A percentile compares a stretch with the other conserved stretches of the same genome.
These are phyloP conservation scores for Philopedon plagiatum DNA, from an alignment of 2,888 invertebrate species.

Conservation along the genomic window DNA sequence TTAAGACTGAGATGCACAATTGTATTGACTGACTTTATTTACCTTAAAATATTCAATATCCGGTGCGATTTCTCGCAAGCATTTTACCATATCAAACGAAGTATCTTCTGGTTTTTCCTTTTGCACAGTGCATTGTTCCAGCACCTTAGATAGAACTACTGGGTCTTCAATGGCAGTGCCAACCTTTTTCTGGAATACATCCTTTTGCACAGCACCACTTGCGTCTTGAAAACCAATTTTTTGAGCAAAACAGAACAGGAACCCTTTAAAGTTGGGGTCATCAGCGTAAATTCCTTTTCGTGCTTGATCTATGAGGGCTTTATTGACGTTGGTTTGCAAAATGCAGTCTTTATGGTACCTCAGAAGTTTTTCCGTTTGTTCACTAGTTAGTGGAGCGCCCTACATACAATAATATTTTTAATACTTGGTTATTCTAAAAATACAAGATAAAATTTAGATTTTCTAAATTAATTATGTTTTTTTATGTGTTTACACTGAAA, in stretches of 20 bases:
- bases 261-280: slow-evolving; percentile 48
- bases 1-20: no score
- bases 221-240: slow-evolving; percentile 46
- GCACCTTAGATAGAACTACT: slow-evolving; percentile 18
- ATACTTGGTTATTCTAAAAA: no score
- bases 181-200: slow-evolving; percentile 25
- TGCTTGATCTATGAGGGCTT: slow-evolving; percentile 20
- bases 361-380: slow-evolving; percentile 27
- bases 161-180: slow-evolving; percentile 20
- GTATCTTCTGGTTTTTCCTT: slow-evolving; percentile 35
- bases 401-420: slow-evolving; percentile 15
- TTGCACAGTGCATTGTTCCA: slow-evolving; percentile 34
- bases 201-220: slow-evolving; percentile 34
- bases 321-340: slow-evolving; percentile 41
- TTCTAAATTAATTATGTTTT: no score
- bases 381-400: slow-evolving; percentile 27
- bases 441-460: no score
- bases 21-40: slow-evolving; percentile 1
- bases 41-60: slow-evolving; percentile 32
- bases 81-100: slow-evolving; percentile 32
- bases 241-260: slow-evolving; percentile 46
- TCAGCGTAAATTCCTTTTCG: slow-evolving; percentile 41
- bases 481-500: no score
- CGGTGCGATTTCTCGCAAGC: slow-evolving; percentile 24
- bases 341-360: slow-evolving; percentile 44